phyloP scores from a whole-genome alignment of 2,888 invertebrate species.

The Limenitis arthemis region DNA sequence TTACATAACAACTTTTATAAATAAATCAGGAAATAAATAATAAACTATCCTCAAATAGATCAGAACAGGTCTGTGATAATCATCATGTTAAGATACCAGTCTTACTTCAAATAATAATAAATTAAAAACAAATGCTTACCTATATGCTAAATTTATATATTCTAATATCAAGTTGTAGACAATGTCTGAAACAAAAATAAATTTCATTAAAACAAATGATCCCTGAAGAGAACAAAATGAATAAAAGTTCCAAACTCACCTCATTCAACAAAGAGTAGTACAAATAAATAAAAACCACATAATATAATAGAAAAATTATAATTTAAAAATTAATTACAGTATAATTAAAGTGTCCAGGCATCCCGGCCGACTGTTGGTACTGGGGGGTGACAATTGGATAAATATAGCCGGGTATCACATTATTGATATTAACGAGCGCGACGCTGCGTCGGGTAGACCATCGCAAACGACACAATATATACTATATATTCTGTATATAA shows the following conservation, averaged over 20 bases:
- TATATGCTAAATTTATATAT: too few species aligned
- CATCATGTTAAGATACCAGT: slow-evolving; percentile 16
- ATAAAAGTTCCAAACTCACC: slow-evolving; percentile 33
- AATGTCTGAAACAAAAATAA: background rate
- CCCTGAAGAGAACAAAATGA: background rate
- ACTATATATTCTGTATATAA: too few species aligned
- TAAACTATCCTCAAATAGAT: slow-evolving; percentile 15
- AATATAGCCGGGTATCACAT: slow-evolving; percentile 40
- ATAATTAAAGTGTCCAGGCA: slow-evolving; percentile 49
- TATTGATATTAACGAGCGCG: slow-evolving; percentile 40
- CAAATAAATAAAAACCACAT: slow-evolving; percentile 43
- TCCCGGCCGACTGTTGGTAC: slow-evolving; percentile 42
- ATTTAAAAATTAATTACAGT: slow-evolving; percentile 71
- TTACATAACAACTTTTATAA: background rate
- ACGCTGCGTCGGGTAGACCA: slow-evolving; percentile 35
- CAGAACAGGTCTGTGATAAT: slow-evolving; percentile 27
- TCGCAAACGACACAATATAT: slow-evolving; percentile 9
- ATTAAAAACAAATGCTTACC: background rate
- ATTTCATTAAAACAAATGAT: slow-evolving; percentile 1
- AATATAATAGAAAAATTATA: slow-evolving; percentile 69
- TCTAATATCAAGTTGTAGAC: background rate
- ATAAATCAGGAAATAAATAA: slow-evolving; percentile 4
- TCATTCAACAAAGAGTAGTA: slow-evolving; percentile 10
- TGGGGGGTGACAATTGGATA: slow-evolving; percentile 30
- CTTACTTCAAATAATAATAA: too few species aligned